Evolutionary conservation across 2,797 vertebrate species (phyloP), one percentile per base, ranked within the genome.

Genomic region (Cichlasoma orientale): DNA sequence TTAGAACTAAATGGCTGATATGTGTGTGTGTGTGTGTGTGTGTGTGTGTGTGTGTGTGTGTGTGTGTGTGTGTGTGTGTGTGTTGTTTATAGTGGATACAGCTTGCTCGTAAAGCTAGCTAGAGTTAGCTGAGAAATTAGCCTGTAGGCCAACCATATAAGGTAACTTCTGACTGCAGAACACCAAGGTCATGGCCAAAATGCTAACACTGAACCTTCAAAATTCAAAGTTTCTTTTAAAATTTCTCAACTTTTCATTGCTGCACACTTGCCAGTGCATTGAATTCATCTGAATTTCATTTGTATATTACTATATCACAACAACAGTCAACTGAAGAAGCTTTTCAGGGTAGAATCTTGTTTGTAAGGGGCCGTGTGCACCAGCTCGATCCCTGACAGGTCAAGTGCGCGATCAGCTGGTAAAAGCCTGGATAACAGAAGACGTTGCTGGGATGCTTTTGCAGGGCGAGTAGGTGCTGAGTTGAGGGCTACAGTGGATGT

Each of bases 391-490:
- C 31, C 19, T 7, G 19, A 13, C 6, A 5, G 31, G 21, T 59
- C 31, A 59, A 1, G 57, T 31, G 57, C 11, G 11, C 5, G 18
- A 44, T 27, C 72, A 31, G 11, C 41, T 58, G 38, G 27, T 47
- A 19, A 12, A 38, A 47, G 59, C 58, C 73, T 31, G 44, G 54
- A 80, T 19, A 41, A 53, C 13, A 66, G 79, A 38, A n/a, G 27
- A 72, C 47, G 19, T 79, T 7, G 56, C 75, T 73, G 75, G 66
- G 74, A 83, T 56, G 23, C 66, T 69, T 74, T 10, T 5, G 10
- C 25, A 36, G 76, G 76, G 52, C 7, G 13, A 50, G 68, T 19
- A 72, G 70, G 44, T 66, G 50, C 21, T n/a, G 75, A 23, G 38
- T 18, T 31, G 16, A 25, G 25, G 16, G 50, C 52, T 21, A 23